These are phyloP conservation scores for Dromococcyx pavoninus DNA, from an alignment of 2,797 vertebrate genomes.

Conservation along the genomic window DNA sequence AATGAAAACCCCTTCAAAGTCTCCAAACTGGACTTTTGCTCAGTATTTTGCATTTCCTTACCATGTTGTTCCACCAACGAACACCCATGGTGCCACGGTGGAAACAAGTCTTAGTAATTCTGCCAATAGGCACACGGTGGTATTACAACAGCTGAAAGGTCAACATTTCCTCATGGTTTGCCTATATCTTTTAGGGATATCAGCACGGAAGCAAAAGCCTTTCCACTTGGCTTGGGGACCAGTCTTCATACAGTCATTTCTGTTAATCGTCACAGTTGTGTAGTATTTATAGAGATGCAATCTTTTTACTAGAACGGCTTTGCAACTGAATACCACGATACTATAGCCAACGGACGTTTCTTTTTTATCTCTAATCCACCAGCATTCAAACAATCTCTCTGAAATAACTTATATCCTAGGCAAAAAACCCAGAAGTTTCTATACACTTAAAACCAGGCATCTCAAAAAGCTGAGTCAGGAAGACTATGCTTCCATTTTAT, in stretches of 20 bases:
- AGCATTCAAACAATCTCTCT: not conserved
- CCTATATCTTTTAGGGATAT: not conserved
- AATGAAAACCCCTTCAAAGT: not conserved
- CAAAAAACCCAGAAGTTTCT: not conserved
- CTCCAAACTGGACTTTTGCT: not conserved
- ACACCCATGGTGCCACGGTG: accelerated
- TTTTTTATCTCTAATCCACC: not conserved
- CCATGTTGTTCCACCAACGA: not conserved
- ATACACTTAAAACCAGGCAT: not conserved
- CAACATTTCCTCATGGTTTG: not conserved
- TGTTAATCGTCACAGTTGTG: not conserved
- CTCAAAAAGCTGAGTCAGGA: not conserved
- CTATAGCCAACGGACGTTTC: not conserved
- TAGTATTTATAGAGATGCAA: not conserved
- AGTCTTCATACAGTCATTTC: not conserved
- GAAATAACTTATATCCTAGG: not conserved
- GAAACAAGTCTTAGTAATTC: not conserved
- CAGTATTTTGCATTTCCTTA: not conserved
- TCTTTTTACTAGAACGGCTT: not conserved
- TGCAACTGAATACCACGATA: not conserved
- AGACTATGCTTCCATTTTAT: not conserved
- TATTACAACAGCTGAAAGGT: not conserved
- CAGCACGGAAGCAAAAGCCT: not conserved
- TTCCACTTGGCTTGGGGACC: not conserved
- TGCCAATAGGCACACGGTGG: not conserved